Conservation (phyloP, 2,888 invertebrate species). For the Deilephila elpenor region DNA sequence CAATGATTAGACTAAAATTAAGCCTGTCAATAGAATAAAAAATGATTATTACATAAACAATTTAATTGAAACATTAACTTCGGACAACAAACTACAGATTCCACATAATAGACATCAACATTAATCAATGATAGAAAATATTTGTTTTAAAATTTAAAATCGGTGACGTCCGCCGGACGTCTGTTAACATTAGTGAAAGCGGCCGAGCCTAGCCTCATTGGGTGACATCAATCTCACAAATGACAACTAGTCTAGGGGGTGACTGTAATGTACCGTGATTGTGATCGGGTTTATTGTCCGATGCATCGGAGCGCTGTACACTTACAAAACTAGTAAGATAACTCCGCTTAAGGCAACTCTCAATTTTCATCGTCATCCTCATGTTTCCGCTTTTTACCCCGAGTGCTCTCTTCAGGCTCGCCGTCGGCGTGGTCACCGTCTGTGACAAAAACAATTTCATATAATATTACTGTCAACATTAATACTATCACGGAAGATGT, state of each 20-base stretch:
- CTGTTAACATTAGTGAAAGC: conserved; percentile 49
- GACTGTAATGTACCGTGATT: conserved; percentile 59
- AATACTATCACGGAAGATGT: background rate
- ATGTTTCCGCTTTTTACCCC: conserved; percentile 86
- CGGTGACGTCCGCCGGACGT: conserved; percentile 42
- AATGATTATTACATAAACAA: conserved; percentile 82
- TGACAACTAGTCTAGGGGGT: conserved; percentile 70
- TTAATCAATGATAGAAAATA: conserved; percentile 64
- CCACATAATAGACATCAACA: conserved; percentile 75
- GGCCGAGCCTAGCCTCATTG: conserved; percentile 53
- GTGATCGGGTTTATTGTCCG: conserved; percentile 78
- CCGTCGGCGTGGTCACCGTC: conserved; percentile 74
- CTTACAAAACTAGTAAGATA: conserved; percentile 82
- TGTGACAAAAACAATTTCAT: conserved; percentile 43
- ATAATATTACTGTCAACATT: background rate
- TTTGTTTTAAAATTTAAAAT: conserved; percentile 51
- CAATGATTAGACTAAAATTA: conserved; percentile 78
- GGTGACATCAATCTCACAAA: conserved; percentile 67
- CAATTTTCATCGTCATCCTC: conserved; percentile 84
- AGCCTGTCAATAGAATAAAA: conserved; percentile 83
- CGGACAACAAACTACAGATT: conserved; percentile 82
- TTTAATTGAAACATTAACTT: conserved; percentile 81
- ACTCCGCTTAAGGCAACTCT: conserved; percentile 80
- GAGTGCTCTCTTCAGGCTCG: conserved; percentile 81
- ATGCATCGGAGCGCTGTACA: conserved; percentile 81